Percentiles rank a stretch among this genome's conserved stretches.
Evolutionary conservation across 2,888 invertebrate species (phyloP).

Genomic region (Dicyrtoma fusca): DNA sequence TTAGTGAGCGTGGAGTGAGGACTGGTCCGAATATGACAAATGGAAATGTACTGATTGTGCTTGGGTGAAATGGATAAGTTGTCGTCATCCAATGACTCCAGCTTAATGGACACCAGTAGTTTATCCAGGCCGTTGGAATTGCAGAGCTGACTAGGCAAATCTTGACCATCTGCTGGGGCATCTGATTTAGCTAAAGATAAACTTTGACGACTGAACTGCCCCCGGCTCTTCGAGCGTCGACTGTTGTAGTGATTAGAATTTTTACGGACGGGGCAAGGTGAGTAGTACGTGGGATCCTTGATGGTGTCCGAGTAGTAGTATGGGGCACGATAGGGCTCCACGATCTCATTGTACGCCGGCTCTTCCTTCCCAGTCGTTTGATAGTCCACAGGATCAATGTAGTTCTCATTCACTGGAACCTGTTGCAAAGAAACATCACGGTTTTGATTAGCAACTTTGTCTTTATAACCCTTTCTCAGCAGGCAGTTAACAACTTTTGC

Average conservation of each 20-base stretch:
- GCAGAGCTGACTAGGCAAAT: too few species aligned
- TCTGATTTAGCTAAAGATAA: too few species aligned
- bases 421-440: conserved; percentile 61
- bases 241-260: background rate
- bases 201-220: too few species aligned
- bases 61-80: background rate
- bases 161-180: too few species aligned
- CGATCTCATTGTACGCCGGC: conserved; percentile 52
- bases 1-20: conserved; percentile 9
- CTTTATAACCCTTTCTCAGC: too few species aligned
- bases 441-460: background rate
- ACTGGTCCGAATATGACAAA: conserved; percentile 34
- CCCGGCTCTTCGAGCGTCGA: too few species aligned
- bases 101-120: conserved; percentile 11
- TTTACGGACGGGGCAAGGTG: conserved; percentile 9
- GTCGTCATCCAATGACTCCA: conserved; percentile 1
- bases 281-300: conserved; percentile 42
- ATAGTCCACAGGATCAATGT: conserved; percentile 78
- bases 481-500: too few species aligned
- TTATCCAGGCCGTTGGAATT: background rate
- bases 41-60: conserved; percentile 28
- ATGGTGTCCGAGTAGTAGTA: conserved; percentile 57
- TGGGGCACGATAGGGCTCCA: conserved; percentile 53
- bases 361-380: conserved; percentile 35
- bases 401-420: conserved; percentile 85